These are phyloP conservation scores for Pseudochaenichthys georgianus DNA, from an alignment of 2,797 vertebrate species.

Conservation along the genomic window DNA sequence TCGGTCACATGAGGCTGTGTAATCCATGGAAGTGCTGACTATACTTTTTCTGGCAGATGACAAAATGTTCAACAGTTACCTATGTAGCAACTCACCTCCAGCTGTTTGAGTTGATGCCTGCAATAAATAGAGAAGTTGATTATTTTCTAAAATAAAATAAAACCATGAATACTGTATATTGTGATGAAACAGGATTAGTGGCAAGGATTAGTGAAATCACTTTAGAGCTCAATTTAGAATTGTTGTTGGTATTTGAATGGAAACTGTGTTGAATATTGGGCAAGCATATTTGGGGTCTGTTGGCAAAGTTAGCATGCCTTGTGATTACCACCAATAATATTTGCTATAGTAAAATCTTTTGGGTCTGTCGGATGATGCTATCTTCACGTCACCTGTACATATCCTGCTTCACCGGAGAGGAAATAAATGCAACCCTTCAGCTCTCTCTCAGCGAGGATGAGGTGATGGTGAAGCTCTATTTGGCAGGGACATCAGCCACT, in stretches of 20 bases:
- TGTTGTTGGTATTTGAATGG: slow-evolving; percentile 6
- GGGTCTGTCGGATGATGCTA: slow-evolving; percentile 1
- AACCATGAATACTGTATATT: not conserved
- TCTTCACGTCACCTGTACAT: not conserved
- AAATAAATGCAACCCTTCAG: not conserved
- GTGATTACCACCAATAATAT: not conserved
- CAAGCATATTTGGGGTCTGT: not conserved
- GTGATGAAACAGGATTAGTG: not conserved
- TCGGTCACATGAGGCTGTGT: slow-evolving; percentile 54
- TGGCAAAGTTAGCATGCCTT: slow-evolving; percentile 1
- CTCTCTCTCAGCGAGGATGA: not conserved
- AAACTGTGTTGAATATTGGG: not conserved
- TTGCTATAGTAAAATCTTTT: not conserved
- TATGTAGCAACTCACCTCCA: slow-evolving; percentile 11
- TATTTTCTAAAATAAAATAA: slow-evolving; percentile 25
- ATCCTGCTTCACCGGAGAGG: not conserved
- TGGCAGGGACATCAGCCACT: not conserved
- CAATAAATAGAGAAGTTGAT: slow-evolving; percentile 36
- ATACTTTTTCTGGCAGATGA: slow-evolving; percentile 31
- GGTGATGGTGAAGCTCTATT: not conserved
- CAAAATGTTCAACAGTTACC: slow-evolving; percentile 30
- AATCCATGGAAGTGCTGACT: slow-evolving; percentile 48
- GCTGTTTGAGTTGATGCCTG: slow-evolving; percentile 18
- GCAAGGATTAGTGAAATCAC: not conserved
- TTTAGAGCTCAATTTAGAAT: not conserved